Evolutionary conservation across 2,888 invertebrate genomes (phyloP).

Genomic region (Petrophora chlorosata): DNA sequence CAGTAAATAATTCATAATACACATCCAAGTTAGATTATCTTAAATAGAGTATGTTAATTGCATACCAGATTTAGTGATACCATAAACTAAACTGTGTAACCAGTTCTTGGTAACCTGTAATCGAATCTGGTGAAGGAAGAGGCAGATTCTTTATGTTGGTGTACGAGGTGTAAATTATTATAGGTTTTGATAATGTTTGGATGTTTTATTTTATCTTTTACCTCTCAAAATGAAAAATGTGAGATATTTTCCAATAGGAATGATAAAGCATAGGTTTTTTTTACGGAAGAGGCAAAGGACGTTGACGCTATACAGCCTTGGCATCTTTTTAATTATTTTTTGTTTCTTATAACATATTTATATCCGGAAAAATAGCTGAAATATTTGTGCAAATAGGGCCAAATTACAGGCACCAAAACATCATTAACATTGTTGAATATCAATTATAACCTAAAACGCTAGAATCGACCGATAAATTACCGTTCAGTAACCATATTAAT

Average conservation of each 20-base stretch:
- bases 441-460: conserved; percentile 14
- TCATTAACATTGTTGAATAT: conserved; percentile 19
- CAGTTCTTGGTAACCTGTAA: conserved; percentile 17
- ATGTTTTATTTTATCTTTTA: conserved; percentile 4
- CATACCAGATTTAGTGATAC: conserved; percentile 38
- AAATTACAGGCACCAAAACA: conserved; percentile 9
- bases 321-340: too few relatives aligned
- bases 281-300: background rate
- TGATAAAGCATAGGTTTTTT: too few relatives aligned
- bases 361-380: background rate
- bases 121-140: conserved; percentile 6
- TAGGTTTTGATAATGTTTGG: conserved; percentile 11
- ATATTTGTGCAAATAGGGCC: conserved; percentile 8
- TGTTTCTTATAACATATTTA: too few relatives aligned
- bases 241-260: too few relatives aligned
- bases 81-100: conserved; percentile 19
- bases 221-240: background rate
- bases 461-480: conserved; percentile 14
- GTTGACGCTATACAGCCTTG: too few relatives aligned
- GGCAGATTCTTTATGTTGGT: conserved; percentile 12
- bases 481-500: conserved; percentile 10
- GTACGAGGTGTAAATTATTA: conserved; percentile 18
- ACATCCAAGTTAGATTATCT: conserved; percentile 23
- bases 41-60: conserved; percentile 43
- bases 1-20: conserved; percentile 24